Base-by-base conservation (phyloP, 2,888 invertebrate species). In the Toxonevra muliebris region DNA sequence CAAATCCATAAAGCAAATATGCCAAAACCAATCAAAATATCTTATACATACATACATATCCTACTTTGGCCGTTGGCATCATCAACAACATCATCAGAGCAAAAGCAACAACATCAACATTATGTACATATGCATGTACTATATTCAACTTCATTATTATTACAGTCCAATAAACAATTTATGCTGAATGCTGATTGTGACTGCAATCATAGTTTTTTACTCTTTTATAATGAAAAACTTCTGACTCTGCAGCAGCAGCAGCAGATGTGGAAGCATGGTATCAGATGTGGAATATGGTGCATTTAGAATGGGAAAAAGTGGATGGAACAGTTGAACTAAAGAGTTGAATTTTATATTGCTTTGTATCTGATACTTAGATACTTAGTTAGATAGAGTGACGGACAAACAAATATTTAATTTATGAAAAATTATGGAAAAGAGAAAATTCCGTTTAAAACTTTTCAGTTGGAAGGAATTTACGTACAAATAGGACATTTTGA, bases 111-210 rank as follows among this genome's bases (percentile, higher is more conserved):
- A 42, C 68, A 68, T 52, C 64, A 65, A 20, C n/a, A 43, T 9
- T 11, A 41, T 30, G 7, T 30, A 30, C 30, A 30, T 30, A 7
- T 4, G 7, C 7, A 30, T 30, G 30, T 30, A 45, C 43, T 45
- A 74, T 68, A 69, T 61, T 45, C 69, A 61, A 70, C 76, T 73
- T 75, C 76, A 52, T 62, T 48, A 67, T 58, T 62, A 61, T 61
- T 50, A 62, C 62, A 60, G 67, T 67, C 53, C 67, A 67, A 55
- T 67, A 62, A 62, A 58, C 62, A 67, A 67, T 58, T 67, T 60
- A 41, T 60, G 59, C 53, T 30, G 55, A 54, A 45, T 55, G 60
- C 48, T 48, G 48, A 60, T 60, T 45, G 60, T 19, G 60, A 48
- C 8, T 20, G 20, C 60, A 58, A 48, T 30, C 58, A 58, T 42